A percentile compares a stretch with the other conserved stretches of the same genome.
Conservation (phyloP, 2,113 vertebrate species). For the Genyomyrus donnyi region DNA sequence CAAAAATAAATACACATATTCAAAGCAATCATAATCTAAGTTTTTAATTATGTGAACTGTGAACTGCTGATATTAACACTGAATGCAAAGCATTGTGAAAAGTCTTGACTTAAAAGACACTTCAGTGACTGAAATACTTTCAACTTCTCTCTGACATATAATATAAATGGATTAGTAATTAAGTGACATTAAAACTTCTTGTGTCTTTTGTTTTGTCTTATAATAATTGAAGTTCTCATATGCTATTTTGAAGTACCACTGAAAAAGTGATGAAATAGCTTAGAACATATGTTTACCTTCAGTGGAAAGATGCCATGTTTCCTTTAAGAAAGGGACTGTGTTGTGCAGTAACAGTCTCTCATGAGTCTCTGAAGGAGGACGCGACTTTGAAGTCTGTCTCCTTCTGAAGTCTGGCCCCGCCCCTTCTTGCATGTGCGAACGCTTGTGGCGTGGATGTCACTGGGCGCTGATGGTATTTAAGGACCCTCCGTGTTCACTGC, state of each 20-base stretch:
- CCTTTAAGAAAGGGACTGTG: conserved; percentile 43
- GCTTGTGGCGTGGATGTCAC: conserved; percentile 57
- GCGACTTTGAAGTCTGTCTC: conserved; percentile 61
- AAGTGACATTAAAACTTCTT: neutral
- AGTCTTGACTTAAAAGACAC: neutral
- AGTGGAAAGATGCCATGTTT: conserved; percentile 14
- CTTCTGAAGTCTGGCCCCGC: conserved; percentile 60
- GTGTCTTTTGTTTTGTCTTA: neutral
- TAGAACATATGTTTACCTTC: conserved; percentile 6
- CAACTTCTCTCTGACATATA: neutral
- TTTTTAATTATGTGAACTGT: neutral
- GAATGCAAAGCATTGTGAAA: neutral
- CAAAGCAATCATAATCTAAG: neutral
- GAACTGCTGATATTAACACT: neutral
- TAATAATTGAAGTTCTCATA: neutral
- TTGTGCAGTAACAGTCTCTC: conserved; percentile 52
- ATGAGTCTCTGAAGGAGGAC: conserved; percentile 49
- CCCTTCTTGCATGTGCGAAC: conserved; percentile 71
- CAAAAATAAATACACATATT: neutral
- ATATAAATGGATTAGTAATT: neutral
- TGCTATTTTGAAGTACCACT: neutral
- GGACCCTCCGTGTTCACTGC: conserved; percentile 27
- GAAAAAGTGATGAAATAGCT: neutral
- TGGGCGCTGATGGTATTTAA: conserved; percentile 49
- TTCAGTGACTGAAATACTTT: neutral